A percentile compares a stretch with the other conserved stretches of the same genome.
These are phyloP conservation scores for Muschampia plurimacula DNA, from an alignment of 2,888 invertebrate genomes.

Conservation along the genomic window DNA sequence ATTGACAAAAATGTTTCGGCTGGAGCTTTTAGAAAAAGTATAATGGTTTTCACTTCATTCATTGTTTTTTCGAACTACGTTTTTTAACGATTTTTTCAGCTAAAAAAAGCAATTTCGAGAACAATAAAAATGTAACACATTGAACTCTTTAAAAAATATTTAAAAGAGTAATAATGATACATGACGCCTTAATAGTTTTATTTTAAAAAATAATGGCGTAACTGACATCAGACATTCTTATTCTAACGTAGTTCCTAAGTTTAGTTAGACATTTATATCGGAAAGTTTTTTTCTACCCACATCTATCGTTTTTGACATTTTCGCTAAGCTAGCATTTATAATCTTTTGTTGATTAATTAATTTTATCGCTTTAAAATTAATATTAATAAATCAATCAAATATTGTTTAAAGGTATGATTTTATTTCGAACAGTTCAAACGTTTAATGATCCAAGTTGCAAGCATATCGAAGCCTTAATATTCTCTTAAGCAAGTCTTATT, in stretches of 20 bases:
- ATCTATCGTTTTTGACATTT: slow-evolving; percentile 22
- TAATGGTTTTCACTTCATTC: slow-evolving; percentile 6
- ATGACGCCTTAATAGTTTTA: background rate
- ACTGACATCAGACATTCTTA: slow-evolving; percentile 49
- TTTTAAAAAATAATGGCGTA: background rate
- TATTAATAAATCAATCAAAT: slow-evolving; percentile 15
- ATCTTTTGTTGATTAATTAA: slow-evolving; percentile 25
- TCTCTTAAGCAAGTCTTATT: slow-evolving; percentile 30
- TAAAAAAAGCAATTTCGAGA: background rate
- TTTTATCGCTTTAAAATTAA: slow-evolving; percentile 25
- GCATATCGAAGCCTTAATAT: background rate
- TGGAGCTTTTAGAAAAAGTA: slow-evolving; percentile 25
- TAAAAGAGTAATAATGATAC: background rate
- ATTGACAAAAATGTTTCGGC: slow-evolving; percentile 20
- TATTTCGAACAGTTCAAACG: slow-evolving; percentile 8
- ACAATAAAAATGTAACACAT: too few species aligned
- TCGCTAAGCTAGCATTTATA: slow-evolving; percentile 33
- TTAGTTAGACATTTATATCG: slow-evolving; percentile 55
- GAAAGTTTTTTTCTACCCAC: slow-evolving; percentile 46
- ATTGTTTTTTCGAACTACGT: slow-evolving; percentile 4
- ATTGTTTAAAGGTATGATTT: slow-evolving; percentile 4
- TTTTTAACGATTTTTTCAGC: background rate
- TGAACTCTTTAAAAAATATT: background rate
- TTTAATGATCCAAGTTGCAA: background rate
- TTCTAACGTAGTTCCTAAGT: slow-evolving; percentile 70